Conservation (phyloP, 2,888 invertebrate genomes). For the Drosophila melanosoma region DNA sequence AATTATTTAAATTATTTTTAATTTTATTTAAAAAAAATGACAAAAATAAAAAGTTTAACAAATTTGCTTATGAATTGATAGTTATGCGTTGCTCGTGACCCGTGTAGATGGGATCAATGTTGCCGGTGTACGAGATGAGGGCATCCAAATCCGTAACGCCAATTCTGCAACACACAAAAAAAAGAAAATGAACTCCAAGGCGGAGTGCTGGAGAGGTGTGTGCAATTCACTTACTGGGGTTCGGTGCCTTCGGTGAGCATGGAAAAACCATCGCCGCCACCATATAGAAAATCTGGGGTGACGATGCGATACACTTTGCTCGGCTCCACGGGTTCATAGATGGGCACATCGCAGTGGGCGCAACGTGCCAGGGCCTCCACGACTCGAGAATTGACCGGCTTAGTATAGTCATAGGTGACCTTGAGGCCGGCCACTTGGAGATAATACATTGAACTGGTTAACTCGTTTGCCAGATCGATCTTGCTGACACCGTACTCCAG, state of each 20-base stretch:
- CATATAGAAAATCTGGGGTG: slow-evolving; percentile 87
- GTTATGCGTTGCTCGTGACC: slow-evolving; percentile 75
- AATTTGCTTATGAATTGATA: slow-evolving; percentile 38
- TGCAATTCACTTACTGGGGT: slow-evolving; percentile 57
- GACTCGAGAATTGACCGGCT: slow-evolving; percentile 87
- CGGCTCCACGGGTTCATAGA: slow-evolving; percentile 87
- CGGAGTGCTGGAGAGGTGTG: neutral
- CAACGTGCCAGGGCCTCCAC: slow-evolving; percentile 84
- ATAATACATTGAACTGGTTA: slow-evolving; percentile 61
- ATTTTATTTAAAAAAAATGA: slow-evolving; percentile 1
- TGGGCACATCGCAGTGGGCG: slow-evolving; percentile 86
- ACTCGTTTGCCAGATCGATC: slow-evolving; percentile 66
- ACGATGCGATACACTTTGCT: slow-evolving; percentile 88
- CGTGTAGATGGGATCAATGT: slow-evolving; percentile 65
- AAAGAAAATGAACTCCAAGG: neutral
- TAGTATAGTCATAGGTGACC: slow-evolving; percentile 86
- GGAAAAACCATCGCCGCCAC: slow-evolving; percentile 90
- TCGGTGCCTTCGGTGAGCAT: slow-evolving; percentile 84
- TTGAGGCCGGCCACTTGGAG: slow-evolving; percentile 87
- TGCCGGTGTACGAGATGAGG: slow-evolving; percentile 63
- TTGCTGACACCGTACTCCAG: slow-evolving; percentile 87
- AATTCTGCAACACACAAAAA: slow-evolving; percentile 31
- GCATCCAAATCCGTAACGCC: slow-evolving; percentile 75
- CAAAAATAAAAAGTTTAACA: neutral
- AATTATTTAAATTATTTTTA: slow-evolving; percentile 6